phyloP scores from a whole-genome alignment of 2,113 vertebrate species.

The Lasiurus borealis region DNA sequence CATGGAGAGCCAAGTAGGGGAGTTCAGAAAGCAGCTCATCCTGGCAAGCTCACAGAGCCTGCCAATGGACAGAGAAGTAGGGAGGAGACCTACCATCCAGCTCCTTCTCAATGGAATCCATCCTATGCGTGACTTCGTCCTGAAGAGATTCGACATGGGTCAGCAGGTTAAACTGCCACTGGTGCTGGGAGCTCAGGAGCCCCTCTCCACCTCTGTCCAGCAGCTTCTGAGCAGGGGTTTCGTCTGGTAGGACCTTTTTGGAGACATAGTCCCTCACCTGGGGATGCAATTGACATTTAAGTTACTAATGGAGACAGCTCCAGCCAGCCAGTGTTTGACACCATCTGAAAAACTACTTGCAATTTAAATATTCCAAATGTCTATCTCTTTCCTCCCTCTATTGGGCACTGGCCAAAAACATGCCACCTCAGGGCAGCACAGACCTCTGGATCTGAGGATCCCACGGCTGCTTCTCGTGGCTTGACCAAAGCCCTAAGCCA shows the following conservation, averaged over 20 bases:
- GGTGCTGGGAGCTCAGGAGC: conserved; percentile 89
- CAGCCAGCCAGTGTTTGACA: not conserved
- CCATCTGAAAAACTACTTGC: not conserved
- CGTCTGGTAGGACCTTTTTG: conserved; percentile 86
- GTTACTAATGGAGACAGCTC: not conserved
- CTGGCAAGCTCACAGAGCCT: not conserved
- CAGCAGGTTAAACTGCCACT: conserved; percentile 97
- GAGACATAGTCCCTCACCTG: conserved; percentile 86
- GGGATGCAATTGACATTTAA: conserved; percentile 11
- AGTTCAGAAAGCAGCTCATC: not conserved
- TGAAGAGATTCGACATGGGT: conserved; percentile 95
- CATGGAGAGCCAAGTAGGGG: not conserved
- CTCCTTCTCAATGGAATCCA: conserved; percentile 98
- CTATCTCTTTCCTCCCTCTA: not conserved
- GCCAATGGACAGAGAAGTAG: not conserved
- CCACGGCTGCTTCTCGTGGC: not conserved
- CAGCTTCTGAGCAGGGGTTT: conserved; percentile 85
- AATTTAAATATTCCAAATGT: not conserved
- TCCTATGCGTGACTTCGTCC: conserved; percentile 95
- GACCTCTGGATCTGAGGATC: not conserved
- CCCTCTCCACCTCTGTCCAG: conserved; percentile 88
- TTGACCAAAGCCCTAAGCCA: not conserved
- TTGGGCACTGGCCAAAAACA: not conserved
- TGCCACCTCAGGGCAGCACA: not conserved
- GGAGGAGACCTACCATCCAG: conserved; percentile 92